Percentiles rank a stretch among this genome's conserved stretches.
These are phyloP conservation scores for Thymelicus sylvestris DNA, from an alignment of 2,888 invertebrate species.

Conservation along the genomic window DNA sequence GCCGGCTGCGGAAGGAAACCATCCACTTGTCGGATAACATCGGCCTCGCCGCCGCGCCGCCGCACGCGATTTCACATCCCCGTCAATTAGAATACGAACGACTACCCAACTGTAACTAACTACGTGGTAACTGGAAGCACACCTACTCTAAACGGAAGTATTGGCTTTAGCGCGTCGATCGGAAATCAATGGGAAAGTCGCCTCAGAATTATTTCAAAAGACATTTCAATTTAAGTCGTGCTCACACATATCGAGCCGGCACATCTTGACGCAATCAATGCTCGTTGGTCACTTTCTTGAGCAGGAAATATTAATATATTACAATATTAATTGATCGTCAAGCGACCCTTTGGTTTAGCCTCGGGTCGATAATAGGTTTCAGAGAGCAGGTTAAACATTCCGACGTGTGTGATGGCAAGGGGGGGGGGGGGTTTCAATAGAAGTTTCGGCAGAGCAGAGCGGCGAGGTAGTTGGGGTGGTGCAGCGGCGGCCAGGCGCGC, in stretches of 20 bases:
- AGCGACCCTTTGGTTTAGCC: no score
- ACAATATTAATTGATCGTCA: no score
- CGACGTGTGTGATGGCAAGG: neutral
- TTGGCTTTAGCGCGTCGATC: neutral
- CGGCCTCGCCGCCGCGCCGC: conserved; percentile 39
- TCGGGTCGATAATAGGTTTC: neutral
- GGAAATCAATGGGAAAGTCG: neutral
- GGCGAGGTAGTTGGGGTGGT: conserved; percentile 77
- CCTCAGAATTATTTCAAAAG: neutral
- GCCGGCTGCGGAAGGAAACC: conserved; percentile 51
- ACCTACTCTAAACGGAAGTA: neutral
- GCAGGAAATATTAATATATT: no score
- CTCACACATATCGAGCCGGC: no score
- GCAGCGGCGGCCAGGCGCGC: conserved; percentile 61
- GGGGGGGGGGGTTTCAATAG: conserved; percentile 55
- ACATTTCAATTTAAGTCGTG: neutral
- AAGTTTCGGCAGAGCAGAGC: conserved; percentile 79
- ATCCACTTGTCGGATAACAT: conserved; percentile 43
- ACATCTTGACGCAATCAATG: no score
- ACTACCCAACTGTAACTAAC: conserved; percentile 11
- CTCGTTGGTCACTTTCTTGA: no score
- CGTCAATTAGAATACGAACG: neutral
- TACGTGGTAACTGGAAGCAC: neutral
- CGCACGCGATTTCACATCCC: conserved; percentile 5
- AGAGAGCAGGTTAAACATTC: neutral